Evolutionary conservation across 2,888 invertebrate genomes (phyloP).

Genomic region (Ashinkailepas kermadecensis): DNA sequence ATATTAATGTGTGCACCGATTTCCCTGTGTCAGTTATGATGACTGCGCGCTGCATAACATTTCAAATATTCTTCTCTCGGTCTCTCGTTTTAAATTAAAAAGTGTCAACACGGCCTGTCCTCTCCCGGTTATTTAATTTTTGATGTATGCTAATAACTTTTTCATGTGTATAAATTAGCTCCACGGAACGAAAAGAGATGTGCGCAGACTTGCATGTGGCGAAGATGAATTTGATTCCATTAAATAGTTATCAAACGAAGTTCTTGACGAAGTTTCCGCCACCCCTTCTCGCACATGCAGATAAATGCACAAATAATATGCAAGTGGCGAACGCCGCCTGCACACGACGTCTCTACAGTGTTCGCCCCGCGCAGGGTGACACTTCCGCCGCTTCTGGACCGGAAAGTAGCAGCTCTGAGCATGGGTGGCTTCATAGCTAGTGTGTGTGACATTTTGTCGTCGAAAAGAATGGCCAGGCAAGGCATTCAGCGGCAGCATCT

Average conservation of each 20-base stretch:
- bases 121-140: neutral
- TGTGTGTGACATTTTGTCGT: too few species aligned
- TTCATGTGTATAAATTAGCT: constrained; percentile 21
- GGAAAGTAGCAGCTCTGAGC: too few species aligned
- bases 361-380: too few species aligned
- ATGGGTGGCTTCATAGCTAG: too few species aligned
- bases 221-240: constrained; percentile 16
- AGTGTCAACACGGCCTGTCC: constrained; percentile 20
- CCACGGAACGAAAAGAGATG: neutral
- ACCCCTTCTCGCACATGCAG: neutral
- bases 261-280: neutral
- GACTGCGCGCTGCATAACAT: neutral
- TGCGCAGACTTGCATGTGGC: neutral
- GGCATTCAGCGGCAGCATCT: too few species aligned
- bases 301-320: neutral
- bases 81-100: constrained; percentile 15
- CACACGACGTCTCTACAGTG: neutral
- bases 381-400: too few species aligned
- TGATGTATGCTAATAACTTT: constrained; percentile 24
- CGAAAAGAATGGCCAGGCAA: too few species aligned
- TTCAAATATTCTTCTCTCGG: neutral
- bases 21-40: neutral
- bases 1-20: neutral
- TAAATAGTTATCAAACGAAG: neutral
- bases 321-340: neutral